These are phyloP conservation scores for Formica selysi DNA, from an alignment of 1,140 invertebrate genomes.

Conservation along the genomic window DNA sequence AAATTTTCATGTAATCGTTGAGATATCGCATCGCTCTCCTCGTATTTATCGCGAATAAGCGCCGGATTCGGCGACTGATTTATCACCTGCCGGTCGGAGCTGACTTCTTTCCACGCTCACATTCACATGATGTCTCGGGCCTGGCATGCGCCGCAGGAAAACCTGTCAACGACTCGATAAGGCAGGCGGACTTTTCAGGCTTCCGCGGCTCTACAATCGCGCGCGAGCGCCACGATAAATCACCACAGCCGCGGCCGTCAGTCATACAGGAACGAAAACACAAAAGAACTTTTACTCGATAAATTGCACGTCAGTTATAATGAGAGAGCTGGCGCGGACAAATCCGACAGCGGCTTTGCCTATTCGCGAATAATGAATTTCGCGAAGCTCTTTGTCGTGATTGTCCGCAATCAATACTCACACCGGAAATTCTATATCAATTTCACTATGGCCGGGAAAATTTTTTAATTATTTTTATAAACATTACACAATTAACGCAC, in stretches of 20 bases:
- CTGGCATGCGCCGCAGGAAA: conserved; percentile 20
- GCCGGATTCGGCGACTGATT: conserved; percentile 27
- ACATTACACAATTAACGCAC: no score
- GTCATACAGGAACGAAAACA: conserved; percentile 44
- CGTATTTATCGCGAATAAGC: conserved; percentile 9
- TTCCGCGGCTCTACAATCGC: background rate
- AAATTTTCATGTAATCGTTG: background rate
- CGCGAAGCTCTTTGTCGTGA: background rate
- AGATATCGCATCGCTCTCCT: background rate
- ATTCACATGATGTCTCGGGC: background rate
- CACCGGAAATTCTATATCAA: background rate
- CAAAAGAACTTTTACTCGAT: conserved; percentile 55
- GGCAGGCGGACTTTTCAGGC: conserved; percentile 17
- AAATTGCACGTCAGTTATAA: conserved; percentile 55
- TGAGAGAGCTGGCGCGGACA: conserved; percentile 26
- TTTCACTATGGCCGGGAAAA: background rate
- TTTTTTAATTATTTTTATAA: no score
- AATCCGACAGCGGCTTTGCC: conserved; percentile 20
- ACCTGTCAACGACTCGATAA: conserved; percentile 50
- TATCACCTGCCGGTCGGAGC: conserved; percentile 10
- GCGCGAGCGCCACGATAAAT: conserved; percentile 32
- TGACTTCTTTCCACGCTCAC: conserved; percentile 29
- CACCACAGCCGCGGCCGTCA: conserved; percentile 25
- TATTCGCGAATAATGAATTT: conserved; percentile 42
- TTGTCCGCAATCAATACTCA: conserved; percentile 9